Evolutionary conservation across 2,888 invertebrate genomes (phyloP), one percentile per base, ranked within the genome.

Genomic region (Acrobasis consociella): DNA sequence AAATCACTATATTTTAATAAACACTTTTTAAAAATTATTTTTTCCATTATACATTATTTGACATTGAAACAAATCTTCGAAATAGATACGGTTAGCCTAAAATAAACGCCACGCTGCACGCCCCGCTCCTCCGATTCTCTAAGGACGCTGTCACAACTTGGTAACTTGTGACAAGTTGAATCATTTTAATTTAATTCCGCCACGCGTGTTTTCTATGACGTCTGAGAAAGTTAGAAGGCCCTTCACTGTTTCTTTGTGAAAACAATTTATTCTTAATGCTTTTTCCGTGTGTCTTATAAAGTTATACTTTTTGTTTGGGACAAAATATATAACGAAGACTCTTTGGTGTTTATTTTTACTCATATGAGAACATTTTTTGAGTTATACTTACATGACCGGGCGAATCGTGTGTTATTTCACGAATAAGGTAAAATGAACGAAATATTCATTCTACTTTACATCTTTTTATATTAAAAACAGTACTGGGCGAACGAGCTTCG

Each of bases 121-220:
- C 46, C 7, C 46, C 46, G 46, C 46, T 1, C n/a, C 46, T 46
- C 46, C 13, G 46, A 46, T 13, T 31, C 11, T 22, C 13, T 8
- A 15, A 55, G 55, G 39, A 17, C 17, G 17, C 39, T 42, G 55
- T 56, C 55, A 56, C 39, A 38, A 50, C 55, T 58, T 17, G 7
- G 58, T 37, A 62, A 63, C 17, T 64, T 53, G 31, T 58, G 50
- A 56, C 49, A 39, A 49, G 49, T 56, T 60, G 49, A 64, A 64
- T 55, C 60, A 56, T 64, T 64, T 49, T 58, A 58, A 37, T 42
- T 49, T 58, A 58, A 37, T 42, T 49, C 13, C 31, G 53, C 42
- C 60, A 56, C n/a, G 56, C 38, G 51, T 49, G 50, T 60, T 58
- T 39, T 49, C 56, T 60, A 51, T 60, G 50, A 60, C 13, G 50